phyloP scores from a whole-genome alignment of 2,113 vertebrate species.

The Bos javanicus region DNA sequence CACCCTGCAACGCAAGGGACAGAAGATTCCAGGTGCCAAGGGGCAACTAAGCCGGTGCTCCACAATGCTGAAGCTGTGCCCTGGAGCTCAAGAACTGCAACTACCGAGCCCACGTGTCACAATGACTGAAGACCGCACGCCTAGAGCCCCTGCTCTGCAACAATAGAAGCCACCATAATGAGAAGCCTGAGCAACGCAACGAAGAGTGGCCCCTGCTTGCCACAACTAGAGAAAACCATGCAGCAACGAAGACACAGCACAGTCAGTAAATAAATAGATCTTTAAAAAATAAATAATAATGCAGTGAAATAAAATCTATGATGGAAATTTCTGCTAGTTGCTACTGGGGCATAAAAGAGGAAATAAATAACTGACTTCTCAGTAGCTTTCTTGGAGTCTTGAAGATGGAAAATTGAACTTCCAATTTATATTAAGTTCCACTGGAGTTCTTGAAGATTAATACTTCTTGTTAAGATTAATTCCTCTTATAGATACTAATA shows the following conservation, averaged over 20 bases:
- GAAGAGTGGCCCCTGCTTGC: background rate
- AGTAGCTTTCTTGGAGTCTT: background rate
- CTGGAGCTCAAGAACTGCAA: background rate
- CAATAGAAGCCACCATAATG: background rate
- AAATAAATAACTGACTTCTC: background rate
- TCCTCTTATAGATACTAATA: background rate
- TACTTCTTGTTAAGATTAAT: background rate
- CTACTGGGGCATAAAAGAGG: background rate
- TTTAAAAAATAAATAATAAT: background rate
- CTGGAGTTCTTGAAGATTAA: background rate
- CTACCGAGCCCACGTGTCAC: background rate
- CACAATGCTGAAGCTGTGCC: background rate
- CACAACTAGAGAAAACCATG: background rate
- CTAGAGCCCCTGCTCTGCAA: background rate
- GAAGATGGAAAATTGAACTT: background rate
- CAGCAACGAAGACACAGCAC: background rate
- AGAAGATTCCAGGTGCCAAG: background rate
- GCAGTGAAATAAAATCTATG: background rate
- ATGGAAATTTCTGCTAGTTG: background rate
- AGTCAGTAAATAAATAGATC: background rate
- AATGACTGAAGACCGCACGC: fast-evolving
- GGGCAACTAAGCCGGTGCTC: background rate
- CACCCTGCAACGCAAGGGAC: background rate
- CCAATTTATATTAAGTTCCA: background rate
- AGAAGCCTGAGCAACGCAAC: background rate